Evolutionary conservation across 2,113 vertebrate genomes (phyloP), one percentile per base, ranked within the genome.

Genomic region (Ibidorhyncha struthersii): DNA sequence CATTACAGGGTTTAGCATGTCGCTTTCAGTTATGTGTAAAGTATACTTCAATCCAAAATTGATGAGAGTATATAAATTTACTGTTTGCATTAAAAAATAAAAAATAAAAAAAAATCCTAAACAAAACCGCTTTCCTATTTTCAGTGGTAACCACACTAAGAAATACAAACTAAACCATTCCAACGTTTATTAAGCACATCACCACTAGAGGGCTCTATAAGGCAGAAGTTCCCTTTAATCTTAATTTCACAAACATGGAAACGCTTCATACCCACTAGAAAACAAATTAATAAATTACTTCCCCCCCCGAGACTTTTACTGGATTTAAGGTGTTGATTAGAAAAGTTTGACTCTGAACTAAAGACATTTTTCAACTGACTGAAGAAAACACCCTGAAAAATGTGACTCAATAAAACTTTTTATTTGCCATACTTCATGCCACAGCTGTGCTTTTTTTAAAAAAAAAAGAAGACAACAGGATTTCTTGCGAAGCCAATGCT

Each of bases 241-340:
- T 65, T 38, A 12, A 10, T 29, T 77, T 27, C 41, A n/a, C 17
- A 63, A 56, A 82, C 1, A 0, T 12, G 22, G 9, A 81, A 81
- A 59, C 0, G 0, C 3, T 8, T 67, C n/a, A 41, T 71, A 78
- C 3, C 11, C 10, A 36, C 73, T 1, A 12, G 63, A 32, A 91
- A 77, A 55, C 4, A 74, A 90, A 79, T 27, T 5, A 62, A 7
- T n/a, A 40, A 70, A 30, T 50, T 27, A 26, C 6, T 59, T 20
- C 9, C 8, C 12, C 30, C n/a, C 12, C 4, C 22, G 16, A 59
- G 29, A 30, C 29, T 53, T 84, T 41, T 53, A 56, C 49, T 73
- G 61, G 38, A 82, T 62, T 70, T 73, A 71, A 66, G 45, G 25
- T 55, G 47, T 32, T 80, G 14, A 14, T 71, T 59, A 62, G 16